Evolutionary conservation across 2,888 invertebrate genomes (phyloP), one percentile per base, ranked within the genome.

Genomic region (Hypomecis punctinalis): DNA sequence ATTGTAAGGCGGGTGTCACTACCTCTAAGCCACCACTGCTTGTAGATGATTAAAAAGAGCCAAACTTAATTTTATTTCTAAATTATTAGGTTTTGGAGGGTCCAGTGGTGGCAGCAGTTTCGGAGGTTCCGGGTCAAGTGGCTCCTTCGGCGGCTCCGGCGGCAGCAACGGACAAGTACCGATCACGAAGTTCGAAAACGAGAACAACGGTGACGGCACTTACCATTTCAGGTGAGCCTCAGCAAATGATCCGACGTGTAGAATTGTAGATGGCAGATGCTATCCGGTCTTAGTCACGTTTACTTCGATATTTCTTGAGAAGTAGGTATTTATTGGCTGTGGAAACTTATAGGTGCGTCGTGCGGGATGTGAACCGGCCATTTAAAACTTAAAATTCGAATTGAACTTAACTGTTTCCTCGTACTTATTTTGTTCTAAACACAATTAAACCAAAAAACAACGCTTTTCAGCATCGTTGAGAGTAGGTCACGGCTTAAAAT

Each of bases 151-250:
- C 10, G 71, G 73, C 6, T 75, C 71, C 6, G 78, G 90, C 69
- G 86, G 90, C 56, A 74, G 79, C 83, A 94, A 88, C 35, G 80
- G 85, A 9, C 85, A 89, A 69, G 87, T 89, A 69, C 95, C 95
- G 7, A 95, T 95, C 72, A 84, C 94, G 10, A 93, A 93, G 71
- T 95, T 94, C 76, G 94, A 94, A 69, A 95, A 95, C 72, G 94
- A 92, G 61, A 95, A 95, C 85, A 95, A 95, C 76, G 94, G 95
- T 46, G 95, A 94, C 74, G 95, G 95, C 68, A 94, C 89, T 72
- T 96, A 96, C 78, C 93, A 90, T 68, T 95, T 94, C 85, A 94
- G 94, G 95, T 95, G 82, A 81, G 85, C 33, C 6, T 54, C 9
- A 42, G 35, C 37, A 5, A 51, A 53, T 42, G 39, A 51, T 61